Evolutionary conservation across 2,888 invertebrate genomes (phyloP).

Genomic region (Holacanthella duospinosa): DNA sequence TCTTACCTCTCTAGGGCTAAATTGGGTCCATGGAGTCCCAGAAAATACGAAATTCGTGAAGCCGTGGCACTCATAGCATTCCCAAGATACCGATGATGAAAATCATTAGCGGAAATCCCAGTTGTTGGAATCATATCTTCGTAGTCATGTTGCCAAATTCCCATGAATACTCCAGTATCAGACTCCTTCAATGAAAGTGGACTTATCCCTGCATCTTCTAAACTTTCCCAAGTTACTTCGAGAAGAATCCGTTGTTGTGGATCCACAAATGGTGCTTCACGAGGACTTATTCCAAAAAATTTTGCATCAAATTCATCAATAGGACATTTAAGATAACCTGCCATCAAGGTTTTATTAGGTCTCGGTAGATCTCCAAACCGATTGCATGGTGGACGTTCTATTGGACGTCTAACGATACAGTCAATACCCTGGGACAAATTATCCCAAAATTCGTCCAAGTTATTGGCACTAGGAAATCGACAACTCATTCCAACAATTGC

Average conservation of each 20-base stretch:
- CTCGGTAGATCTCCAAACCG: neutral
- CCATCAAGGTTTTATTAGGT: too few relatives aligned
- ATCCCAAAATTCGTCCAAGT: neutral
- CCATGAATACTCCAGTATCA: neutral
- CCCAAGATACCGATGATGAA: constrained; percentile 14
- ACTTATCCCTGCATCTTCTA: constrained; percentile 1
- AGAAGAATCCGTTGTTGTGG: constrained; percentile 1
- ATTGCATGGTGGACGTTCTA: neutral
- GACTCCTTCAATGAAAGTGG: neutral
- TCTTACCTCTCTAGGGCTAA: constrained; percentile 15
- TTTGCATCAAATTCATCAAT: constrained; percentile 6
- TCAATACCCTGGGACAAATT: neutral
- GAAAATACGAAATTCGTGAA: constrained; percentile 17
- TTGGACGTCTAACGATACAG: neutral
- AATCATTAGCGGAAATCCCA: neutral
- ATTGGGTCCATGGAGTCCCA: constrained; percentile 21
- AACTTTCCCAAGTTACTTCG: neutral
- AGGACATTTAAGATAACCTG: neutral
- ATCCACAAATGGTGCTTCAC: constrained; percentile 5
- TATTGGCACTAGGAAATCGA: neutral
- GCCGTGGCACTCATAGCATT: constrained; percentile 16
- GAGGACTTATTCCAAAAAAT: constrained; percentile 5
- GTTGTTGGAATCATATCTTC: neutral
- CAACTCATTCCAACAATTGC: neutral
- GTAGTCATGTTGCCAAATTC: constrained; percentile 1